Percentiles rank a stretch among this genome's conserved stretches.
Evolutionary conservation across 2,888 invertebrate species (phyloP).

Genomic region (Taphrorychus bicolor): DNA sequence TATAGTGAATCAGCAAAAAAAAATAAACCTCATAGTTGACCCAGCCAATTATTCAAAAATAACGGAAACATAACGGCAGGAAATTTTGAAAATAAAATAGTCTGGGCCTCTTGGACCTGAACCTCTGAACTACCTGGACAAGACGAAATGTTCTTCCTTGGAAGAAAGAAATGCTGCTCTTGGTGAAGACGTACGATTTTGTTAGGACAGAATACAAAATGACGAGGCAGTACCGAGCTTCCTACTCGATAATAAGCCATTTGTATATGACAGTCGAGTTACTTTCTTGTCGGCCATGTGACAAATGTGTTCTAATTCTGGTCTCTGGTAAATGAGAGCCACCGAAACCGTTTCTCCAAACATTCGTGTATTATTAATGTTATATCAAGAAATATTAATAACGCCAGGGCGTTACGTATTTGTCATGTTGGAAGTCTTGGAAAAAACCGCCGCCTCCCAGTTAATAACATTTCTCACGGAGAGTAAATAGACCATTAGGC

Average conservation of each 20-base stretch:
- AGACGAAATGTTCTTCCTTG: too few relatives aligned
- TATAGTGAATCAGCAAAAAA: too few relatives aligned
- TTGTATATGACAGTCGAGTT: conserved; percentile 35
- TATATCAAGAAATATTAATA: conserved; percentile 38
- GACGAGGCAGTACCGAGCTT: conserved; percentile 21
- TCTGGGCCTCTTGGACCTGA: too few relatives aligned
- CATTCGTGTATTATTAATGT: conserved; percentile 36
- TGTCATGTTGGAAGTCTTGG: conserved; percentile 17
- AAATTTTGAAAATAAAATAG: too few relatives aligned
- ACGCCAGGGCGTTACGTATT: conserved; percentile 30
- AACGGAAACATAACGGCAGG: too few relatives aligned
- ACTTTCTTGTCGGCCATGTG: conserved; percentile 32
- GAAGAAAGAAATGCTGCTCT: too few relatives aligned
- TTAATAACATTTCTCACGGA: neutral
- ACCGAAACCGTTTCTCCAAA: conserved; percentile 29
- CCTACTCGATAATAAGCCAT: conserved; percentile 39
- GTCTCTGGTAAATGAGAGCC: conserved; percentile 34
- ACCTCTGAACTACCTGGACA: too few relatives aligned
- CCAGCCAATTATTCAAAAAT: too few relatives aligned
- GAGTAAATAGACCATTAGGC: neutral
- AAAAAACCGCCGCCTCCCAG: neutral
- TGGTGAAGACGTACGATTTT: too few relatives aligned
- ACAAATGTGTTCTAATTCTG: conserved; percentile 38
- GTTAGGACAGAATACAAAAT: too few relatives aligned
- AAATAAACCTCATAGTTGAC: too few relatives aligned